These are phyloP conservation scores for Phengaris alcon DNA, from an alignment of 2,888 invertebrate genomes.

Conservation along the genomic window DNA sequence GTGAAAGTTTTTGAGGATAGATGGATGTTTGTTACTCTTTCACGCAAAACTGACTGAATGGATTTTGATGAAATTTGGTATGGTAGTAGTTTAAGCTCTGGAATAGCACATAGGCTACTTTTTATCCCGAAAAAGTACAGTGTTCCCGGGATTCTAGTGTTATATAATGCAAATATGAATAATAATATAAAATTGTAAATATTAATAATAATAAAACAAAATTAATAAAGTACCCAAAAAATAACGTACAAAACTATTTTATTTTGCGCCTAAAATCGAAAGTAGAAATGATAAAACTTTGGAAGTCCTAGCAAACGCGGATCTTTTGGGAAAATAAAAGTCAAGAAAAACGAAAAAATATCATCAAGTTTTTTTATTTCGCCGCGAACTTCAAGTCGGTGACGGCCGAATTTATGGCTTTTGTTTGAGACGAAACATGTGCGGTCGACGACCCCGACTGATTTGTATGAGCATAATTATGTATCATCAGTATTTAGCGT, in stretches of 20 bases:
- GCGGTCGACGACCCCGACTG: not conserved
- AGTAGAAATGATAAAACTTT: not conserved
- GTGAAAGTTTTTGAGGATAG: no score
- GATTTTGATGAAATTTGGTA: no score
- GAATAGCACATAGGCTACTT: no score
- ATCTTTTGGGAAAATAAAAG: not conserved
- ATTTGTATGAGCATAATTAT: not conserved
- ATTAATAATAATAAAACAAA: no score
- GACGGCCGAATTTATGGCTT: constrained; percentile 2
- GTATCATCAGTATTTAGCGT: not conserved
- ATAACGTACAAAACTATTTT: not conserved
- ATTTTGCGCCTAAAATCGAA: not conserved
- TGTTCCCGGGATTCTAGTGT: no score
- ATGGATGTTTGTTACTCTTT: no score
- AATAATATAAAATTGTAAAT: no score
- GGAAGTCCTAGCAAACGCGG: not conserved
- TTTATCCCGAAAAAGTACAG: no score
- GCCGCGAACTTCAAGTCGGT: not conserved
- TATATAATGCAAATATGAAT: no score
- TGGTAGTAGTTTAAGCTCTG: no score
- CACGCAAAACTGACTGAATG: no score
- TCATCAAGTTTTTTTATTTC: constrained; percentile 15
- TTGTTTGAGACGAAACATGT: constrained; percentile 16
- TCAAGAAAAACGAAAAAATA: not conserved
- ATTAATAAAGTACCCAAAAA: no score